Evolutionary conservation across 2,113 vertebrate species (phyloP), one percentile per base, ranked within the genome.

Genomic region (Corythornis cristatus): DNA sequence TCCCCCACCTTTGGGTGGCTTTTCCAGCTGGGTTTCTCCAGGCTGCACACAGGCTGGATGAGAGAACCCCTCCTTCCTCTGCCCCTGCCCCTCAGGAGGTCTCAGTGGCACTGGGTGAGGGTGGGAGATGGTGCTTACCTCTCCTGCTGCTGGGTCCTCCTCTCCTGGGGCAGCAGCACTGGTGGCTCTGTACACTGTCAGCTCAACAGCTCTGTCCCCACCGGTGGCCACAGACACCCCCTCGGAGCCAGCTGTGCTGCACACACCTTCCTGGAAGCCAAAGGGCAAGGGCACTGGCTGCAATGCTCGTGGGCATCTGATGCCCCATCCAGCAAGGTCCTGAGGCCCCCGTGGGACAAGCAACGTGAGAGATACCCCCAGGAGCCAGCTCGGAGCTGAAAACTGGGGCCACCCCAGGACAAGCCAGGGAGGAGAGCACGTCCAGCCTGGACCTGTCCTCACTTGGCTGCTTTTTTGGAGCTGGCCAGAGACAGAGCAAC

Each of bases 121-220:
- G 29, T 17, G 17, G 33, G 86, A 65, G 45, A n/a, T 1, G 17
- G 50, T 2, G 54, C 93, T 89, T 66, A 98, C 98, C 93, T 96
- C 97, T 91, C 6, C 93, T 3, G 21, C 35, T 1, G 57, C 73
- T 3, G n/a, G 71, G 23, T 85, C 84, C 23, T 97, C 95, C 5
- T 95, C 95, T 6, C 29, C 82, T 1, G 45, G 82, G 31, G 85
- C 40, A 11, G 78, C 58, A 2, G 48, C 46, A 3, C 88, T 16
- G 0, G 82, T 66, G 19, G 96, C 88, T 22, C 90, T 96, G 89
- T 98, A 99, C 3, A 97, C 96, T 0, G 51, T 98, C 94, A 99
- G 90, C 93, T 98, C 97, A 20, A 99, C 31, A 0, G 94, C 71
- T 15, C 95, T 54, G 0, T 98, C 98, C 72, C 95, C 61, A 1